Evolutionary conservation across 2,888 invertebrate genomes (phyloP).

Genomic region (Pterobdella sp.): DNA sequence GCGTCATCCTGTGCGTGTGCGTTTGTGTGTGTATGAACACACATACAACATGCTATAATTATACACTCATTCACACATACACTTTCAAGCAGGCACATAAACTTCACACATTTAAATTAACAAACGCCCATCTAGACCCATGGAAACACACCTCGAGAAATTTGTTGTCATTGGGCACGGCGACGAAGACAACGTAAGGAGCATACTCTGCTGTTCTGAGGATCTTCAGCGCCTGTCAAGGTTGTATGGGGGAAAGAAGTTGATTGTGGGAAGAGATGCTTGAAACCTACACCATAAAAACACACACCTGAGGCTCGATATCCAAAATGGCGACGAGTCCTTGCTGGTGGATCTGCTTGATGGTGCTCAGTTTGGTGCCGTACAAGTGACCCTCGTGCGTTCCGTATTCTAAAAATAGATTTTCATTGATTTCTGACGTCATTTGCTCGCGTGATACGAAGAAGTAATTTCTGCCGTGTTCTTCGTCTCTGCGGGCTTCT

Average conservation of each 20-base stretch:
- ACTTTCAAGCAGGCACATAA: too few relatives aligned
- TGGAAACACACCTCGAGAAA: constrained; percentile 21
- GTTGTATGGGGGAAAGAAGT: neutral
- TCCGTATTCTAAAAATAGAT: constrained; percentile 97
- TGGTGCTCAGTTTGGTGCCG: constrained; percentile 95
- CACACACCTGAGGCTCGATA: constrained; percentile 72
- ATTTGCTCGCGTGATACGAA: constrained; percentile 97
- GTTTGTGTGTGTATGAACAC: neutral
- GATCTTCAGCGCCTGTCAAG: constrained; percentile 80
- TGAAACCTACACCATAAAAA: constrained; percentile 29
- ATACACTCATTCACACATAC: too few relatives aligned
- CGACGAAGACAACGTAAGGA: constrained; percentile 97
- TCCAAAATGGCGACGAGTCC: constrained; percentile 95
- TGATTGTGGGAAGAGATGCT: too few relatives aligned
- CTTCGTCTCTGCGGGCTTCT: constrained; percentile 86
- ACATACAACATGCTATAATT: neutral
- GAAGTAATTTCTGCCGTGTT: constrained; percentile 94
- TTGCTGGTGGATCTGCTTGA: constrained; percentile 88
- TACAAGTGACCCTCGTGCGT: constrained; percentile 75
- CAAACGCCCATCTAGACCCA: too few relatives aligned
- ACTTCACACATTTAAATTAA: too few relatives aligned
- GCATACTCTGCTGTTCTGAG: constrained; percentile 93
- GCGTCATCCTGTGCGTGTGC: constrained; percentile 89
- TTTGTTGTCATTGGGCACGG: constrained; percentile 69
- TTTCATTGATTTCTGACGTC: constrained; percentile 97